phyloP scores from a whole-genome alignment of 2,113 vertebrate genomes.

The Lycaon pictus region DNA sequence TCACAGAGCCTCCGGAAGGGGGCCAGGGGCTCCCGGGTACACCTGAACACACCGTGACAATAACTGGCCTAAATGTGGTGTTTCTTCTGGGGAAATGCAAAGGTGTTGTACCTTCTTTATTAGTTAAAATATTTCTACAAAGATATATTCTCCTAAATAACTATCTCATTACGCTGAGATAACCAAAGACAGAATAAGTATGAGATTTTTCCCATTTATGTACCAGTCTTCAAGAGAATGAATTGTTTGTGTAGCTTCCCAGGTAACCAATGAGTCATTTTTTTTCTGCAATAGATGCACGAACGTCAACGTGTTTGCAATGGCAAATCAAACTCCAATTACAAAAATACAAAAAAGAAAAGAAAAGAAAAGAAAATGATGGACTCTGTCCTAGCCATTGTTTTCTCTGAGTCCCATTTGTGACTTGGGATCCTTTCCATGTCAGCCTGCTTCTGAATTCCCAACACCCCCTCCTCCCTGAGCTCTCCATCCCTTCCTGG shows the following conservation, averaged over 20 bases:
- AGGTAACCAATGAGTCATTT: not conserved
- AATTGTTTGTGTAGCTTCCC: not conserved
- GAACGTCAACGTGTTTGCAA: not conserved
- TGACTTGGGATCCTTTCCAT: not conserved
- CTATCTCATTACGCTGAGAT: not conserved
- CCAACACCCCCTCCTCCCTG: not conserved
- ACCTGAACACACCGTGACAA: not conserved
- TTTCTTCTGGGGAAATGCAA: not conserved
- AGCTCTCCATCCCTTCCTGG: not conserved
- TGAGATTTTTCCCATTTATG: not conserved
- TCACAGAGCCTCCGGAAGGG: not conserved
- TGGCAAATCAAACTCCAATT: no score
- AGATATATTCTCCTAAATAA: not conserved
- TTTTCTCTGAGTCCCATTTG: not conserved
- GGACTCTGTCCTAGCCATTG: not conserved
- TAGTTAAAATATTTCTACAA: not conserved
- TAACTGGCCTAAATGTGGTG: not conserved
- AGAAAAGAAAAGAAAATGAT: not conserved
- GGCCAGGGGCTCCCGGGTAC: no score
- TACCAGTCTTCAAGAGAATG: not conserved
- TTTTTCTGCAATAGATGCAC: not conserved
- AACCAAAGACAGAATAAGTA: not conserved
- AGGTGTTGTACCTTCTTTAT: not conserved
- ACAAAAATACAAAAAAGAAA: no score
- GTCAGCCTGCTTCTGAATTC: not conserved